Base-by-base conservation (phyloP, 2,888 invertebrate genomes). In the Synanthedon myopaeformis region DNA sequence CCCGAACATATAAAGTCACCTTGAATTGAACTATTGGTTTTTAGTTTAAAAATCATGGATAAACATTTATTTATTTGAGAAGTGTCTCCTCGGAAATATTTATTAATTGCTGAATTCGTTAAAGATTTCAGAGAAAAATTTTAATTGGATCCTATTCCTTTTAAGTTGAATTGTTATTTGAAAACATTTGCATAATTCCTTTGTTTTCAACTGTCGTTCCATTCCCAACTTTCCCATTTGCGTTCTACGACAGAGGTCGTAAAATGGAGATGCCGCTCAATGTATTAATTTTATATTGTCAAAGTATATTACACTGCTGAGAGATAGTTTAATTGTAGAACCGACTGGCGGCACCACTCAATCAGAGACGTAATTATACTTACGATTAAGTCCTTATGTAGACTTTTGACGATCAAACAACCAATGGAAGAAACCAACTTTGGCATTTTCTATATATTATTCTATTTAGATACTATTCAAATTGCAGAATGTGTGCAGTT, bases 291-390 rank as follows among this genome's bases (percentile, higher is more conserved):
- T 55, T 53, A 55, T 55, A 53, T 49, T 17, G 48, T 41, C 53
- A 41, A 57, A 57, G 57, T 57, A 54, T 57, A 57, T 52, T 50
- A 55, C 52, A 28, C 48, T 13, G 45, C 19, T 19, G 17, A 51
- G 54, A 68, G 69, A 66, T 66, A 67, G 71, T 72, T 72, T 73
- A 75, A 76, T 74, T 71, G 67, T 65, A 66, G 59, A 55, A 59
- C 67, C 63, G 63, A 66, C 65, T 72, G 74, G 69, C 72, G 72
- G 54, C 35, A 28, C 61, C 63, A 69, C 72, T 78, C 73, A 70
- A 76, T 79, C 75, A 70, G 62, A 61, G 57, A 57, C 62, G 74
- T 80, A 76, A 81, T 79, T 77, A 76, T 35, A 35, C 35, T 35
- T 35, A 35, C 35, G 8, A 10, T 35, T 23, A 5, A 23, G 35